Conservation (phyloP, 2,888 invertebrate genomes). For the Andrena hattorfiana region DNA sequence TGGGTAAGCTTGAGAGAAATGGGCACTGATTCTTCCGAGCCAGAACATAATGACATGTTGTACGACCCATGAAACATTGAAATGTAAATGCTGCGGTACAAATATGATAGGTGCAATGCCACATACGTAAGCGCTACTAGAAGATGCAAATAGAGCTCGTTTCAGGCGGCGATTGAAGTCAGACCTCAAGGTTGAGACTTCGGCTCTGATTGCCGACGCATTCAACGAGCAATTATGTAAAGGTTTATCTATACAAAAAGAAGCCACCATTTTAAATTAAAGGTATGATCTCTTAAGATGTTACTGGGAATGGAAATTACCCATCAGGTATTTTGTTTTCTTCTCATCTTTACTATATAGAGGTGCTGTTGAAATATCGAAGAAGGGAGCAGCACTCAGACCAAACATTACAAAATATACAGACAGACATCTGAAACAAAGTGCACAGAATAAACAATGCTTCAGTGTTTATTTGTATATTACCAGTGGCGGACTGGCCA, state of each 20-base stretch:
- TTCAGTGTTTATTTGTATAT: neutral
- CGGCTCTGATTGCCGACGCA: constrained; percentile 91
- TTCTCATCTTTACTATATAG: constrained; percentile 83
- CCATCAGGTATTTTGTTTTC: constrained; percentile 80
- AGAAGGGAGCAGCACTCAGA: constrained; percentile 90
- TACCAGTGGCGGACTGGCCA: neutral
- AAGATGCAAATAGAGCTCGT: constrained; percentile 89
- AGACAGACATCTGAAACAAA: constrained; percentile 87
- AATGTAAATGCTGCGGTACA: constrained; percentile 87
- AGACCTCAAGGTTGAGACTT: constrained; percentile 93
- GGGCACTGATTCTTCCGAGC: constrained; percentile 90
- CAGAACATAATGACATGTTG: constrained; percentile 95
- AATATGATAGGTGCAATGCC: constrained; percentile 83
- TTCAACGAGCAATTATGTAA: constrained; percentile 92
- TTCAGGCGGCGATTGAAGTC: constrained; percentile 97
- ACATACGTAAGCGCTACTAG: constrained; percentile 81
- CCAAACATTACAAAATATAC: constrained; percentile 94
- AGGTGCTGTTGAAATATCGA: constrained; percentile 87
- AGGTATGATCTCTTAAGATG: constrained; percentile 8
- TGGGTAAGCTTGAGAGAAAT: constrained; percentile 86
- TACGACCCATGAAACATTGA: constrained; percentile 93
- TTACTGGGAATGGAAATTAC: constrained; percentile 65
- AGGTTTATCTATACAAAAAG: constrained; percentile 86
- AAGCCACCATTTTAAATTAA: constrained; percentile 45
- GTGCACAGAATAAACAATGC: constrained; percentile 29